Evolutionary conservation across 2,113 vertebrate species (phyloP), one percentile per base, ranked within the genome.

Genomic region (Halichoeres trimaculatus): DNA sequence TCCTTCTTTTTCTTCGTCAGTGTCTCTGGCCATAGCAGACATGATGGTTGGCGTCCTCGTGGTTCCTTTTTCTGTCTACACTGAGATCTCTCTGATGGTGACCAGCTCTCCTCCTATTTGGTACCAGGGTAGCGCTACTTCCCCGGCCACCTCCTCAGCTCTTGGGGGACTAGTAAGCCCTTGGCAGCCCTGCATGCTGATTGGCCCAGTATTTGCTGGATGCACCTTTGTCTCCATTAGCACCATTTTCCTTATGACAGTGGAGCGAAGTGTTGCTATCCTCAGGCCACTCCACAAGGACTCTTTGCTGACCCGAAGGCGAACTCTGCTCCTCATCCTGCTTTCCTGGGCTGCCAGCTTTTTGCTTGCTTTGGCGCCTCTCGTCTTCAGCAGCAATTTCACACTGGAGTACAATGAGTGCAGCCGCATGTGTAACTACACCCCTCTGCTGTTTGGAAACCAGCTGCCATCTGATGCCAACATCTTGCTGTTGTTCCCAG

Each of bases 161-260:
- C 38, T 22, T 0, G 70, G 67, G 2, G 86, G 72, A 1, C 20
- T 57, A 8, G 60, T 67, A 12, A 75, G 48, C 11, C 61, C 85
- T 1, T 93, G 90, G 90, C 90, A 93, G 62, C 93, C 94, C 48
- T 96, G 95, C 89, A 91, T 94, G 88, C 68, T 95, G 73, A 94
- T 94, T 13, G 95, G 95, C 17, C 94, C 93, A 0, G 89, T 96
- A 68, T 96, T 96, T 22, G 95, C 94, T 0, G 94, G 94, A 35
- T 95, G 94, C 85, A 95, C 95, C 10, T 95, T 96, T n/a, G 94
- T 96, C 26, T 96, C 95, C 53, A 96, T 96, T 78, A 95, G 90
- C 85, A 96, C 94, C 74, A 95, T 96, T 57, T 96, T 95, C 84
- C 87, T 96, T 70, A 92, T 96, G 91, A 94, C 94, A 0, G 60